A percentile compares a stretch with the other conserved stretches of the same genome.
Evolutionary conservation across 2,113 vertebrate species (phyloP).

Genomic region (Polyodon spathula): DNA sequence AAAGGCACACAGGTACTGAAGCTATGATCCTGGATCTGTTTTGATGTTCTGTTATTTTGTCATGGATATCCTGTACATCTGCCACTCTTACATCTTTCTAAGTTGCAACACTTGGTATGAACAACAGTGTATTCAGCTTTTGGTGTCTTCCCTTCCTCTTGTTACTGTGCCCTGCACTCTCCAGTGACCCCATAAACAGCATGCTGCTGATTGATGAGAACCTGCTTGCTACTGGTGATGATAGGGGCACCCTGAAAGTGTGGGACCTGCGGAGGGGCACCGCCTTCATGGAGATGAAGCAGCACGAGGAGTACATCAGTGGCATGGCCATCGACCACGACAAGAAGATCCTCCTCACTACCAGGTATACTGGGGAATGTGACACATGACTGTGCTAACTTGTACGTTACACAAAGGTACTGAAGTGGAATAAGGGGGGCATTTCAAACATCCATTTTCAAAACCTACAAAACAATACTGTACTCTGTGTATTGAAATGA

Average conservation of each 20-base stretch:
- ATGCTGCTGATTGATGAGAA: slow-evolving; percentile 79
- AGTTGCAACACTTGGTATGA: no score
- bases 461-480: no score
- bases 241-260: slow-evolving; percentile 72
- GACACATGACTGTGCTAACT: no score
- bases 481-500: neutral
- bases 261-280: slow-evolving; percentile 86
- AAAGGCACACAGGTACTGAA: slow-evolving; percentile 80
- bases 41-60: neutral
- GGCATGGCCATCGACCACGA: slow-evolving; percentile 70
- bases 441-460: no score
- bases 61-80: neutral
- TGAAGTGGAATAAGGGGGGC: no score
- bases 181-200: slow-evolving; percentile 68
- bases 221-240: slow-evolving; percentile 82
- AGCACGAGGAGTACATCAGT: slow-evolving; percentile 93
- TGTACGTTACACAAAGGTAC: no score
- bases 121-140: no score
- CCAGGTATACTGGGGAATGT: slow-evolving; percentile 60
- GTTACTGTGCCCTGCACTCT: slow-evolving; percentile 3
- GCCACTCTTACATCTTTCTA: neutral
- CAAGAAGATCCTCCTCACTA: slow-evolving; percentile 76
- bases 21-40: slow-evolving; percentile 27
- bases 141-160: neutral
- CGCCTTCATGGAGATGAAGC: slow-evolving; percentile 73